Conservation (phyloP, 2,113 vertebrate species). For the Cavia aperea region DNA sequence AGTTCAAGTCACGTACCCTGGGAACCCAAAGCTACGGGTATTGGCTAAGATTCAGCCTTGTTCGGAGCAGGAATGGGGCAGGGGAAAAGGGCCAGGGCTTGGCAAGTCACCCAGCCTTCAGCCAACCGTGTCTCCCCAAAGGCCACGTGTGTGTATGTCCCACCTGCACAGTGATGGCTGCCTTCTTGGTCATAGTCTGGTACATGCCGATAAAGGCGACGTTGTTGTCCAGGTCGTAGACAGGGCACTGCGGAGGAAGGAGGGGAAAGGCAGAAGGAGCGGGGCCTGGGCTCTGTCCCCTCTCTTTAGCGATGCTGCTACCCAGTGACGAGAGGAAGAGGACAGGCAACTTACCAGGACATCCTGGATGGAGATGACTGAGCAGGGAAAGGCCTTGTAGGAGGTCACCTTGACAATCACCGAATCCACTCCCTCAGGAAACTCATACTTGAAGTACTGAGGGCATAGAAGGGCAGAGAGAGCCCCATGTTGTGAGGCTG, state of each 20-base stretch:
- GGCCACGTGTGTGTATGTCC: rapidly evolving
- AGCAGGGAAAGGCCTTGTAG: constrained; percentile 90
- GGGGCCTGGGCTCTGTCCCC: background rate
- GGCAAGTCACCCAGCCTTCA: background rate
- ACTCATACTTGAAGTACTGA: constrained; percentile 96
- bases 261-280: background rate
- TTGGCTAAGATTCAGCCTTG: background rate
- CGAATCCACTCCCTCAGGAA: constrained; percentile 87
- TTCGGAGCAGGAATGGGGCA: background rate
- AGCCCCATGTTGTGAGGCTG: background rate
- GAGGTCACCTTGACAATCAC: constrained; percentile 96
- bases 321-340: background rate
- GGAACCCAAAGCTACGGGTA: background rate
- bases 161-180: constrained; percentile 98
- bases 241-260: constrained; percentile 82
- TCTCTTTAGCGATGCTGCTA: background rate
- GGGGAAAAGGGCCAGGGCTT: background rate
- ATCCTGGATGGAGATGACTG: constrained; percentile 96
- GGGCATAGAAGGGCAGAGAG: background rate
- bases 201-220: constrained; percentile 98
- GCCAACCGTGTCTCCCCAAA: background rate
- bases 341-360: constrained; percentile 82
- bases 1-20: background rate
- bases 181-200: constrained; percentile 98
- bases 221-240: constrained; percentile 97